Conservation (phyloP, 2,113 vertebrate genomes). For the Epinephelus fuscoguttatus region DNA sequence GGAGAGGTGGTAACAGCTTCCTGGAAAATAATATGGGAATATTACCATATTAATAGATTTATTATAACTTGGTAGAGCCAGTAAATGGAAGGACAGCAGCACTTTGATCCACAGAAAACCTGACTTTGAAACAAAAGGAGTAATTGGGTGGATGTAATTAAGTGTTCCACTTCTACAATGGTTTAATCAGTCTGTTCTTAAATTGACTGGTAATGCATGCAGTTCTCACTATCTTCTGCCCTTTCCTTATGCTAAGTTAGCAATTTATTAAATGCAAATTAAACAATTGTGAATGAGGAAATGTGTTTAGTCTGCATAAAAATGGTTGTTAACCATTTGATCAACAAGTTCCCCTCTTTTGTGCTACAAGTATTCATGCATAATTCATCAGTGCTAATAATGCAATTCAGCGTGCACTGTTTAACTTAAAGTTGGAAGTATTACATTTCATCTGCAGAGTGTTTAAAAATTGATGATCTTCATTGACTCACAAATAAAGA, state of each 20-base stretch:
- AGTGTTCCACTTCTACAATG: conserved; percentile 47
- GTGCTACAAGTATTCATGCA: conserved; percentile 57
- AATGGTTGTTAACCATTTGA: conserved; percentile 63
- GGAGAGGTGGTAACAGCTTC: conserved; percentile 17
- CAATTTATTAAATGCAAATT: conserved; percentile 77
- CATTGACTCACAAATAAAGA: conserved; percentile 59
- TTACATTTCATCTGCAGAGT: conserved; percentile 50
- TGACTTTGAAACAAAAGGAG: conserved; percentile 54
- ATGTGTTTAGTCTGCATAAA: conserved; percentile 70
- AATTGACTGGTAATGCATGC: conserved; percentile 48
- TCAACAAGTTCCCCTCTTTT: conserved; percentile 57
- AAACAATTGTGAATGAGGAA: conserved; percentile 58
- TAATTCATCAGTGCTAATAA: conserved; percentile 68
- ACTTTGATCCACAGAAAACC: conserved; percentile 46
- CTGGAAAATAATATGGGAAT: conserved; percentile 16
- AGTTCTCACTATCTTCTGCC: conserved; percentile 35
- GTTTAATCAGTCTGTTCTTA: conserved; percentile 66
- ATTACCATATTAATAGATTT: conserved; percentile 57
- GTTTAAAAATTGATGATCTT: conserved; percentile 68
- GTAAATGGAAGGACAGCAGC: conserved; percentile 3
- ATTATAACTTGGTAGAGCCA: conserved; percentile 37
- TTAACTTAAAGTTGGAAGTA: conserved; percentile 53
- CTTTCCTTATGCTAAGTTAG: conserved; percentile 75
- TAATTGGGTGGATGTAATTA: conserved; percentile 73
- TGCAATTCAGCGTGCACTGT: conserved; percentile 41